phyloP scores from a whole-genome alignment of 1,140 invertebrate genomes.

The Platyscapa corneri region DNA sequence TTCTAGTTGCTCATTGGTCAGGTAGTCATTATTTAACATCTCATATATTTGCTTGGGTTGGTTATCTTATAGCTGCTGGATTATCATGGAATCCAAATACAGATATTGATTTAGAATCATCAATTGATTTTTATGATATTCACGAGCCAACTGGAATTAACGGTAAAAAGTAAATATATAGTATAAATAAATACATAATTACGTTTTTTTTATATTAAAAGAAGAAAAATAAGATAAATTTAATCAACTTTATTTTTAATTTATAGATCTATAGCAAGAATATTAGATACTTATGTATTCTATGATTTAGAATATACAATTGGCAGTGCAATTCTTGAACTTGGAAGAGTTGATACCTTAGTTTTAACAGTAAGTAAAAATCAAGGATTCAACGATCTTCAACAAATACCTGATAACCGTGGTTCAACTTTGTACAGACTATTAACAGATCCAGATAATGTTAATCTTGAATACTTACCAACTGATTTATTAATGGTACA shows the following conservation, averaged over 20 bases:
- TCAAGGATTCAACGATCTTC: constrained; percentile 72
- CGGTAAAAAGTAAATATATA: constrained; percentile 58
- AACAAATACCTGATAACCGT: constrained; percentile 77
- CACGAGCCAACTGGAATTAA: constrained; percentile 56
- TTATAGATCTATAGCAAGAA: constrained; percentile 68
- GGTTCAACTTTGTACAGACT: constrained; percentile 80
- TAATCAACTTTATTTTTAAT: constrained; percentile 58
- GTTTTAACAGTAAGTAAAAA: constrained; percentile 74
- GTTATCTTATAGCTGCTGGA: constrained; percentile 79
- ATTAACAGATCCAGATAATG: constrained; percentile 78
- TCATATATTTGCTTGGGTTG: constrained; percentile 80
- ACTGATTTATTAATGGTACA: constrained; percentile 77
- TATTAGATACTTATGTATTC: constrained; percentile 79
- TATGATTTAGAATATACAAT: constrained; percentile 75
- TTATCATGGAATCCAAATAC: constrained; percentile 79
- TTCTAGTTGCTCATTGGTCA: constrained; percentile 81
- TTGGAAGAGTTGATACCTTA: constrained; percentile 79
- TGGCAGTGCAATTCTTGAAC: constrained; percentile 78
- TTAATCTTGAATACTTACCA: constrained; percentile 78
- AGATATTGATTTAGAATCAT: constrained; percentile 67
- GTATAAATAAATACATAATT: constrained; percentile 49
- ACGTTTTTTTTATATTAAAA: not conserved
- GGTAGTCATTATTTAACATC: constrained; percentile 80
- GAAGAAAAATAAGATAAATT: no score
- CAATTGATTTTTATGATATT: constrained; percentile 64